These are phyloP conservation scores for Ivindomyrus marchei DNA, from an alignment of 2,113 vertebrate species.

Conservation along the genomic window DNA sequence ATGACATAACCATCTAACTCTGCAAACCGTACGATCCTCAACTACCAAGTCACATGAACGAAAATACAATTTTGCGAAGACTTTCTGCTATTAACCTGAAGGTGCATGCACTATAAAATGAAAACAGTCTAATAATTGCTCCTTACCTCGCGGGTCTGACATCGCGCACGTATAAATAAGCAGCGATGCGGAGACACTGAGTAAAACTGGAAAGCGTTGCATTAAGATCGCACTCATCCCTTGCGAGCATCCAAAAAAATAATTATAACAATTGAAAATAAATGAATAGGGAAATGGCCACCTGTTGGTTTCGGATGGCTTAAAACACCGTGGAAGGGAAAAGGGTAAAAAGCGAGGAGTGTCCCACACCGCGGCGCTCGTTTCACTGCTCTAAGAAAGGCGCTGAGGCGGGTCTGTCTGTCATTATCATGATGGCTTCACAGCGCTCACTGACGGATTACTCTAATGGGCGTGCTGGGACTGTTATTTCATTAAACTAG, in stretches of 20 bases:
- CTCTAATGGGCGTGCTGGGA: not conserved
- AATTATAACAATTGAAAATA: not conserved
- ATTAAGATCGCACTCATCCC: constrained; percentile 8
- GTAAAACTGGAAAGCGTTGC: not conserved
- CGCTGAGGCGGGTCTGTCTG: not conserved
- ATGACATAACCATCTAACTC: not conserved
- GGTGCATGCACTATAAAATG: not conserved
- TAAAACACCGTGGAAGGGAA: not conserved
- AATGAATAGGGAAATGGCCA: not conserved
- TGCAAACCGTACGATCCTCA: not conserved
- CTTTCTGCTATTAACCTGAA: not conserved
- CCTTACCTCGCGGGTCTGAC: constrained; percentile 22
- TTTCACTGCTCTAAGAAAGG: not conserved
- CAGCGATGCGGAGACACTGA: constrained; percentile 5
- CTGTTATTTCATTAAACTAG: not conserved
- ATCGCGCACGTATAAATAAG: not conserved
- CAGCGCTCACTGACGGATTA: not conserved
- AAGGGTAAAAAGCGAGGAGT: not conserved
- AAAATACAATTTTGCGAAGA: not conserved
- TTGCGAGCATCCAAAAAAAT: not conserved
- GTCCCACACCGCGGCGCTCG: not conserved
- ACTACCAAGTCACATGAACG: not conserved
- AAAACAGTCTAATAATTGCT: not conserved
- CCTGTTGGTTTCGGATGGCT: not conserved
- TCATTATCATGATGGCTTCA: not conserved